Evolutionary conservation across 2,113 vertebrate genomes (phyloP), one percentile per base, ranked within the genome.

Genomic region (Hipposideros armiger): DNA sequence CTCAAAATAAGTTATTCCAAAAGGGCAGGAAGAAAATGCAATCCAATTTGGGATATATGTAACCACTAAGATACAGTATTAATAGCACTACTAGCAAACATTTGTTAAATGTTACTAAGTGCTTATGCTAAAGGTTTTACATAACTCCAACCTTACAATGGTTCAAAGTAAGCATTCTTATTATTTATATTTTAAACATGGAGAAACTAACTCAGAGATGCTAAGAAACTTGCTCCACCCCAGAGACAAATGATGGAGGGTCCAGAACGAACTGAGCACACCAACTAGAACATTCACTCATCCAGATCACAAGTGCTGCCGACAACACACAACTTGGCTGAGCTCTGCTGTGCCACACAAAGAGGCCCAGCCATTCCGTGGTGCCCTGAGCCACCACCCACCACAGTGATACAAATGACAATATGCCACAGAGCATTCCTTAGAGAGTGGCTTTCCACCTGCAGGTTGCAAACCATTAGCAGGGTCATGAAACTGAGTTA

Each of bases 1-100:
- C 11, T 94, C 36, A 62, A 32, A 22, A 40, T 32, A 82, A 52
- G 47, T 60, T 92, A 92, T n/a, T 45, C 17, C 42, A 54, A 85
- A 81, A 74, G 20, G 54, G 66, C 42, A 86, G 50, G 42, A 85
- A 66, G 42, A 74, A 95, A 91, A 89, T 66, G 28, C 47, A 82
- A 52, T 56, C 32, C 54, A 91, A 58, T 1, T 78, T 6, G 16
- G 5, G 50, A 72, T 28, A 30, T 52, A 15, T 32, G 50, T 56
- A 74, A 91, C 74, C 36, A 74, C 13, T 91, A 86, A 92, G 62
- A 40, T n/a, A 72, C 7, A 69, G 52, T 69, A 92, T n/a, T 62
- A 91, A 88, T 50, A 94, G 50, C 66, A n/a, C 52, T 32, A 42
- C 72, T 1, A 56, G 72, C 28, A 91, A 91, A 88, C 19, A 81